Percentiles rank a stretch among this genome's conserved stretches.
Conservation (phyloP, 2,888 invertebrate genomes). For the Rotaria socialis region DNA sequence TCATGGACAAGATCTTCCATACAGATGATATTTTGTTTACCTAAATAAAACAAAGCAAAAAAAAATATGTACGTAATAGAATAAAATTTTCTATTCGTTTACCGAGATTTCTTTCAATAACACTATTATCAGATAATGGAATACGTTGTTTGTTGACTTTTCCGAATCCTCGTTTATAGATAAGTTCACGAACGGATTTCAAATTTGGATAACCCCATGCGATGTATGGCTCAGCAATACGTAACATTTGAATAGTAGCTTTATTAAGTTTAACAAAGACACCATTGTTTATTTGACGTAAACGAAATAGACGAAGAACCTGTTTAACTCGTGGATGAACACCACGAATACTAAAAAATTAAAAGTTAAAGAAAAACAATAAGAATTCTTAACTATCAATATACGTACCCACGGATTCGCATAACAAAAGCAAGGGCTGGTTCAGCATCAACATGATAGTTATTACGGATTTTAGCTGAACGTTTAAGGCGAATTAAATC, state of each 20-base stretch:
- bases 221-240: conserved; percentile 95
- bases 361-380: neutral
- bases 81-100: conserved; percentile 50
- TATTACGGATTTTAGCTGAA: conserved; percentile 81
- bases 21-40: conserved; percentile 80
- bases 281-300: conserved; percentile 98
- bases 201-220: conserved; percentile 98
- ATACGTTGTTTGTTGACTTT: conserved; percentile 83
- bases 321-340: conserved; percentile 73
- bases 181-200: conserved; percentile 87
- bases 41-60: conserved; percentile 53
- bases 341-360: conserved; percentile 65
- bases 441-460: conserved; percentile 94
- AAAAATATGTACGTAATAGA: neutral
- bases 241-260: conserved; percentile 93
- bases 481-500: conserved; percentile 81
- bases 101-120: conserved; percentile 83
- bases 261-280: conserved; percentile 95
- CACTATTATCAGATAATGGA: conserved; percentile 85
- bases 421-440: conserved; percentile 95
- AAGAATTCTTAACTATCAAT: too few species aligned
- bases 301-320: conserved; percentile 88
- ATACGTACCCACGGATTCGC: conserved; percentile 80
- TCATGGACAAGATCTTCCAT: conserved; percentile 97
- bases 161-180: conserved; percentile 96